Percentiles rank a stretch among this genome's conserved stretches.
These are phyloP conservation scores for Eulemur macaco DNA, from an alignment of 2,113 vertebrate genomes.

Conservation along the genomic window DNA sequence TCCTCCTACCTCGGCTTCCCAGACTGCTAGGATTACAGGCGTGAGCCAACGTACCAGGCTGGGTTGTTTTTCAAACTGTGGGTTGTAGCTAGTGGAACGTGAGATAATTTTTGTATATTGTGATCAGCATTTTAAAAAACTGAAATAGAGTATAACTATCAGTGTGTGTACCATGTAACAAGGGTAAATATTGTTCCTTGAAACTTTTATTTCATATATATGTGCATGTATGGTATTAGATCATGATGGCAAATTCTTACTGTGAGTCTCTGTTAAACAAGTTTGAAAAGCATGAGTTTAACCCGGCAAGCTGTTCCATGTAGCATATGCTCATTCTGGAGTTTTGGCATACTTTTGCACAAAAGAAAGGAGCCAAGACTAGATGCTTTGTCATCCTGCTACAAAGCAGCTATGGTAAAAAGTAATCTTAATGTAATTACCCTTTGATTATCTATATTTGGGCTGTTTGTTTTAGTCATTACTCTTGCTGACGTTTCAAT, in stretches of 20 bases:
- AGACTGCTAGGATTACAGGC: too few relatives aligned
- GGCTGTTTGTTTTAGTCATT: background rate
- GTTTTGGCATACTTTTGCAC: background rate
- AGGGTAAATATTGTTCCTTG: background rate
- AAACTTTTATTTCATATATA: background rate
- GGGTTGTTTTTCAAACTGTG: background rate
- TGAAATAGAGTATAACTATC: constrained; percentile 15
- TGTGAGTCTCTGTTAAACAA: background rate
- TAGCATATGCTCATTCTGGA: background rate
- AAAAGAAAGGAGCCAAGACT: background rate
- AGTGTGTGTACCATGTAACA: background rate
- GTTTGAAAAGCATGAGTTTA: background rate
- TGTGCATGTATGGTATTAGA: background rate
- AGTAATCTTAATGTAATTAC: background rate
- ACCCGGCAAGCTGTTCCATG: background rate
- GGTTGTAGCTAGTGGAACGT: background rate
- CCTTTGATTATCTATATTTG: background rate
- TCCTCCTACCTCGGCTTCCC: too few relatives aligned
- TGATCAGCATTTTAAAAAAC: constrained; percentile 29
- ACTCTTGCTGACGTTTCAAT: background rate
- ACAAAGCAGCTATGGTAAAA: background rate
- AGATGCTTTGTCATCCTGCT: background rate
- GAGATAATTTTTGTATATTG: constrained; percentile 15
- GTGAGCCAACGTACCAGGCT: background rate
- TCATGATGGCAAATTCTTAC: constrained; percentile 23